Base-by-base conservation (phyloP, 2,888 invertebrate genomes). In the Hypercompe scribonia region DNA sequence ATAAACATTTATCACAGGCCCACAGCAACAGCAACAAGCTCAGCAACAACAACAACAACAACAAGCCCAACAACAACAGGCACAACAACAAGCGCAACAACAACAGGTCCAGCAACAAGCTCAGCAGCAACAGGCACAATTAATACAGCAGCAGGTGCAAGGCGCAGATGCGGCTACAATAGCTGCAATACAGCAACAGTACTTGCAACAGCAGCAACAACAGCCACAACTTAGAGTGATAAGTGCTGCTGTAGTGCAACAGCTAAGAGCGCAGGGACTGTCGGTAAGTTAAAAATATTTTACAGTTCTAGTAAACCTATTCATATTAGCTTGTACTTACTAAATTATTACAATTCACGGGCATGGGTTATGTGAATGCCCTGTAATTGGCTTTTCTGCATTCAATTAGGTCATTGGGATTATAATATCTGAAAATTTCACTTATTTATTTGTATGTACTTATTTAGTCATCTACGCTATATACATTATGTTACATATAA, bases 201-300 rank as follows among this genome's bases (percentile, higher is more conserved):
- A 96, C 67, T 72, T 95, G 81, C 95, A 95, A 74, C 96, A 96
- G 73, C 96, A 96, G 76, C 96, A 95, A 68, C 94, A 93, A 67
- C 96, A 96, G 75, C 96, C 96, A 36, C 96, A 96, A 80, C 88
- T 96, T 70, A 93, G 96, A 83, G 96, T 96, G 79, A 96, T 96
- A 80, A 97, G 96, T 90, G 94, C 96, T 28, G 96, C 96, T 69
- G 95, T 96, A 65, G 95, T 96, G 65, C 96, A 96, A 75, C 97
- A 97, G 87, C 92, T 97, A 76, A 92, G 96, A 79, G 96, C 96
- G 3, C 96, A 96, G 81, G 96, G 96, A 21, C 89, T 96, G 74
- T 91, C 95, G 63, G 96, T 96, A 73, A 91, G 94, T 90, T 42
- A 61, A 21, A 46, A 58, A 58, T 28, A 31, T 31, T 31, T 61